These are phyloP conservation scores for Oxystoma pomonae DNA, from an alignment of 2,888 invertebrate genomes.

Conservation along the genomic window DNA sequence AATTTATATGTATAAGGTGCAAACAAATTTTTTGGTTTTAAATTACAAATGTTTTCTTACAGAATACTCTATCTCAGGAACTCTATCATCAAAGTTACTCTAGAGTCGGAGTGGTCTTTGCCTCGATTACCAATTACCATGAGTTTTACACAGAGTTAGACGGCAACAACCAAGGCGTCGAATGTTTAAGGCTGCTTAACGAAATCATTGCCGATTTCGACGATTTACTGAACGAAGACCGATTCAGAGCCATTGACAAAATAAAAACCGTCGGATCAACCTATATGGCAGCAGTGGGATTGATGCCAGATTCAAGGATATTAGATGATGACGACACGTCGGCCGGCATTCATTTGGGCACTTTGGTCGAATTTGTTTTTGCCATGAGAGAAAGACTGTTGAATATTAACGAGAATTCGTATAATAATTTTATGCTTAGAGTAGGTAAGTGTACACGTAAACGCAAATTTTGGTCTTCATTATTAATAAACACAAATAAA, in stretches of 20 bases:
- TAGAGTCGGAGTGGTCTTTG: constrained; percentile 87
- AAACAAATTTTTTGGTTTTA: too few relatives aligned
- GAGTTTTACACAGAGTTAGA: constrained; percentile 92
- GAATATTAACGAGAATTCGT: constrained; percentile 88
- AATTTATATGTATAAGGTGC: too few relatives aligned
- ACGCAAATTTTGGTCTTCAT: too few relatives aligned
- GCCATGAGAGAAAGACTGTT: constrained; percentile 81
- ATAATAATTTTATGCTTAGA: constrained; percentile 86
- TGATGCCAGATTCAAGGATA: constrained; percentile 77
- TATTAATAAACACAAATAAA: too few relatives aligned
- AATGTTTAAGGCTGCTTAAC: constrained; percentile 81
- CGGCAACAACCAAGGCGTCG: constrained; percentile 88
- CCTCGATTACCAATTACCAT: constrained; percentile 90
- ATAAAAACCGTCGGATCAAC: constrained; percentile 92
- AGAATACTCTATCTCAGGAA: constrained; percentile 68
- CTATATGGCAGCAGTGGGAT: constrained; percentile 89
- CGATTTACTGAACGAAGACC: constrained; percentile 81
- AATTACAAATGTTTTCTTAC: constrained; percentile 45
- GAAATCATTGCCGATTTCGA: constrained; percentile 94
- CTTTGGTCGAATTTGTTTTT: constrained; percentile 85
- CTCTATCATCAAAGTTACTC: constrained; percentile 91
- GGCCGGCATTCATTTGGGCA: constrained; percentile 65
- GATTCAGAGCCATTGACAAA: constrained; percentile 85
- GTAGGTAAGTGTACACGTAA: constrained; percentile 82
- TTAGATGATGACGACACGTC: constrained; percentile 63